A percentile compares a stretch with the other conserved stretches of the same genome.
Evolutionary conservation across 2,888 invertebrate genomes (phyloP).

Genomic region (Pomacea canaliculata): DNA sequence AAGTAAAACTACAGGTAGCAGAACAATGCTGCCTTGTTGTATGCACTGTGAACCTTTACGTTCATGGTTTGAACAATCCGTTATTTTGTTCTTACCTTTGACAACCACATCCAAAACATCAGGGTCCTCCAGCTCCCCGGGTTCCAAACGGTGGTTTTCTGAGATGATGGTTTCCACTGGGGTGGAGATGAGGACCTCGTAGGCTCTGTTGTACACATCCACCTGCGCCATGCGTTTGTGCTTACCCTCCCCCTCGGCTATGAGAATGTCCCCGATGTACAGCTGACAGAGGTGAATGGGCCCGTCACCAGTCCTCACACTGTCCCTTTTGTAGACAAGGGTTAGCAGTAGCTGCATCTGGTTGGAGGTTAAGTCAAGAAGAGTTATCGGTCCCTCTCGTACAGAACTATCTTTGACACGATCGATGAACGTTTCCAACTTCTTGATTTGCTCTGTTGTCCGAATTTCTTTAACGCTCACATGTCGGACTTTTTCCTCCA

Average conservation of each 20-base stretch:
- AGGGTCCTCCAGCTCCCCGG: conserved; percentile 40
- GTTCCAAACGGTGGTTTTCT: conserved; percentile 42
- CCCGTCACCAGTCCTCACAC: neutral
- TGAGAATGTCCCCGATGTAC: conserved; percentile 49
- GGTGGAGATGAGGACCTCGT: conserved; percentile 42
- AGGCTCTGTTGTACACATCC: conserved; percentile 39
- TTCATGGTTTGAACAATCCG: no score
- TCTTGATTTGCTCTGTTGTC: conserved; percentile 25
- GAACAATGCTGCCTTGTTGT: no score
- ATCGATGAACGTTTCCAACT: conserved; percentile 40
- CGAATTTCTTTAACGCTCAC: conserved; percentile 10
- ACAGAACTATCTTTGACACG: conserved; percentile 36
- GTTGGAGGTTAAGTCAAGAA: conserved; percentile 44
- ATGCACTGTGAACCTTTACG: no score
- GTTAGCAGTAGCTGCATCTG: conserved; percentile 45
- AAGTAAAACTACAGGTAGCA: no score
- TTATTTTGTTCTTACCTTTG: conserved; percentile 32
- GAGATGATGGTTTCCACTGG: conserved; percentile 38
- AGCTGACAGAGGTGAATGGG: conserved; percentile 39
- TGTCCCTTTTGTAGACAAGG: conserved; percentile 36
- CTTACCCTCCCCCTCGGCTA: neutral
- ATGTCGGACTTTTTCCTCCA: neutral
- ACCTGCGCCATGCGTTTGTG: conserved; percentile 38
- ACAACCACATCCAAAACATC: conserved; percentile 45
- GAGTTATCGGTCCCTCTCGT: conserved; percentile 36